phyloP scores from a whole-genome alignment of 2,888 invertebrate species.

The Andrena praecox region DNA sequence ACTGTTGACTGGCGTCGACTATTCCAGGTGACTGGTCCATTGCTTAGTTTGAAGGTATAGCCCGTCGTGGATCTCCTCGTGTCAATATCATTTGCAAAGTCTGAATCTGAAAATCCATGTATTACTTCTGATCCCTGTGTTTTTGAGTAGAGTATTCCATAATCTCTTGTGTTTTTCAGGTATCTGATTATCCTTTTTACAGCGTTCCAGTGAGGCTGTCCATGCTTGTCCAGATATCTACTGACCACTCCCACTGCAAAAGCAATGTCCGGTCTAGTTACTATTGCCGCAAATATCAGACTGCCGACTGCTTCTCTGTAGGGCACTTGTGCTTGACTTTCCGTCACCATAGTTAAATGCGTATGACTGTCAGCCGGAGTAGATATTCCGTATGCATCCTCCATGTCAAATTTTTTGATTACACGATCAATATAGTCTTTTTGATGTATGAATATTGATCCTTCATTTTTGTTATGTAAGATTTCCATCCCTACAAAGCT shows the following conservation, averaged over 20 bases:
- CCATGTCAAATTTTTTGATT: background rate
- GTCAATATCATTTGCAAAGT: background rate
- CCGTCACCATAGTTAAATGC: background rate
- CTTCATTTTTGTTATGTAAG: background rate
- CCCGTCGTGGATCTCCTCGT: slow-evolving; percentile 9
- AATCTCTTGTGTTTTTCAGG: background rate
- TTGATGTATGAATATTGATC: slow-evolving; percentile 2
- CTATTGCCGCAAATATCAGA: slow-evolving; percentile 19
- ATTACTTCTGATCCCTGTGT: background rate
- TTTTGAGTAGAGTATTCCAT: background rate
- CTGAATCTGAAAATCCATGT: background rate
- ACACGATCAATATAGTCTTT: background rate
- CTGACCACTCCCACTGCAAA: slow-evolving; percentile 39
- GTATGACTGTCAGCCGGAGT: background rate
- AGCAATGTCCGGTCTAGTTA: slow-evolving; percentile 17
- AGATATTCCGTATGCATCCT: background rate
- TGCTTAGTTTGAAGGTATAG: background rate
- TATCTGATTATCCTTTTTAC: background rate
- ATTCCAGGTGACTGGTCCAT: background rate
- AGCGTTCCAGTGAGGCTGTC: slow-evolving; percentile 4
- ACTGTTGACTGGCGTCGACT: slow-evolving; percentile 1
- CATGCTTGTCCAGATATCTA: slow-evolving; percentile 13
- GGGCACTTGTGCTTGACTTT: background rate
- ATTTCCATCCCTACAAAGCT: slow-evolving; percentile 1
- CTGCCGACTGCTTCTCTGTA: background rate